phyloP scores from a whole-genome alignment of 2,888 invertebrate genomes.

The Priocnemis perturbator region DNA sequence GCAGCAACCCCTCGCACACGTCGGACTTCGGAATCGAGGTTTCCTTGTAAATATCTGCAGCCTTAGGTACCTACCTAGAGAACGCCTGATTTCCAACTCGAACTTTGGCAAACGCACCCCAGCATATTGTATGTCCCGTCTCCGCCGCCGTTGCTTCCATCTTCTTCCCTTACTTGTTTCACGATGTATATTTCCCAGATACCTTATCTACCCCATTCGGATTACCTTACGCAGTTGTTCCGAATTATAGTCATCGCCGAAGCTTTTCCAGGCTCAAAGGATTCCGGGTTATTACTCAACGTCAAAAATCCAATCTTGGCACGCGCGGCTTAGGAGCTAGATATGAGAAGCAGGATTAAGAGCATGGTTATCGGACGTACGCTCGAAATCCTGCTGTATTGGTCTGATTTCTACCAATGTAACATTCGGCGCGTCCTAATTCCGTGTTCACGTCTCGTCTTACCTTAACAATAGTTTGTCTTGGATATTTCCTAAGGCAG shows the following conservation, averaged over 20 bases:
- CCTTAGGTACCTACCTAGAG: no score
- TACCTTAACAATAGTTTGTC: no score
- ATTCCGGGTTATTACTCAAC: slow-evolving; percentile 54
- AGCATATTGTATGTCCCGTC: no score
- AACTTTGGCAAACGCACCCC: no score
- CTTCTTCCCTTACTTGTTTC: slow-evolving; percentile 10
- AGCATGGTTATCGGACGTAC: slow-evolving; percentile 15
- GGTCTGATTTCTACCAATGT: neutral
- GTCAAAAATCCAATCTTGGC: slow-evolving; percentile 45
- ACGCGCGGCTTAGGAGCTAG: slow-evolving; percentile 21
- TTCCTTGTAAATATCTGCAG: no score
- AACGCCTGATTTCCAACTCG: no score
- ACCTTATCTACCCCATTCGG: slow-evolving; percentile 18
- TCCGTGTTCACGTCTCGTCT: no score
- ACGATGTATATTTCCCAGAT: slow-evolving; percentile 6
- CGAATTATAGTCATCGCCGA: slow-evolving; percentile 44
- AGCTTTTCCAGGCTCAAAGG: slow-evolving; percentile 45
- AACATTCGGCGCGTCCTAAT: no score
- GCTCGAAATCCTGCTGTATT: neutral
- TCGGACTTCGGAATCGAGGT: no score
- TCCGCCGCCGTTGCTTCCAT: no score
- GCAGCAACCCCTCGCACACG: no score
- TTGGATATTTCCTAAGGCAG: neutral
- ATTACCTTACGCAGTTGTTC: neutral
- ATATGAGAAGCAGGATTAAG: slow-evolving; percentile 19